These are phyloP conservation scores for Ips nitidus DNA, from an alignment of 1,140 invertebrate genomes.

Conservation along the genomic window DNA sequence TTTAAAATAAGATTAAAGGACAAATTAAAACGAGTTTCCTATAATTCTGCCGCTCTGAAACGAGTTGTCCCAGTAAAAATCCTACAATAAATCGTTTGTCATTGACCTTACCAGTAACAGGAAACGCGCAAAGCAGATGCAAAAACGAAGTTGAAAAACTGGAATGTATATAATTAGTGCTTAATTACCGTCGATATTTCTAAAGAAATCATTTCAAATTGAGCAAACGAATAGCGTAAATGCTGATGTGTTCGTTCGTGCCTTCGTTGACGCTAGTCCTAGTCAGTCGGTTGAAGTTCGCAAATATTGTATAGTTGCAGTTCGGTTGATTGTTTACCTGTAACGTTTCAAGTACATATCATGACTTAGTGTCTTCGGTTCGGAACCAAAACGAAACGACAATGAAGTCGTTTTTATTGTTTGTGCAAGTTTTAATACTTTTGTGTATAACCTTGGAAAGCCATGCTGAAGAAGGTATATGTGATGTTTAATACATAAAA, in stretches of 20 bases:
- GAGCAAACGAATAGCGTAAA: conserved; percentile 2
- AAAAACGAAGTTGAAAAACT: conserved; percentile 9
- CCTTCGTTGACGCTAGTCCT: not conserved
- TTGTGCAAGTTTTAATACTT: too few species aligned
- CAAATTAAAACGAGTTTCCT: too few species aligned
- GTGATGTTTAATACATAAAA: too few species aligned
- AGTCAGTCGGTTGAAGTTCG: not conserved
- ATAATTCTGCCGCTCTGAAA: too few species aligned
- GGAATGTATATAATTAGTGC: conserved; percentile 2
- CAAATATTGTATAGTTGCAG: not conserved
- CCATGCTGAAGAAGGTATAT: too few species aligned
- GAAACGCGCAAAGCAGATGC: not conserved
- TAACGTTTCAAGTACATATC: not conserved
- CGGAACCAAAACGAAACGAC: too few species aligned
- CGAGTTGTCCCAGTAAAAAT: too few species aligned
- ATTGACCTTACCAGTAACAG: not conserved
- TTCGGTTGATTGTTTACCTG: not conserved
- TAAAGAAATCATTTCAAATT: not conserved
- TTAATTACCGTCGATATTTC: not conserved
- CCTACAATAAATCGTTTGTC: not conserved
- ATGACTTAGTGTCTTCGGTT: not conserved
- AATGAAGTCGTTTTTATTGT: too few species aligned
- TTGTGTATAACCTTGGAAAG: too few species aligned
- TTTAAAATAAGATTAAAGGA: too few species aligned
- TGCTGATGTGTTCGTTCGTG: not conserved